Evolutionary conservation across 2,797 vertebrate species (phyloP), one percentile per base, ranked within the genome.

Genomic region (Lutjanus argentimaculatus): DNA sequence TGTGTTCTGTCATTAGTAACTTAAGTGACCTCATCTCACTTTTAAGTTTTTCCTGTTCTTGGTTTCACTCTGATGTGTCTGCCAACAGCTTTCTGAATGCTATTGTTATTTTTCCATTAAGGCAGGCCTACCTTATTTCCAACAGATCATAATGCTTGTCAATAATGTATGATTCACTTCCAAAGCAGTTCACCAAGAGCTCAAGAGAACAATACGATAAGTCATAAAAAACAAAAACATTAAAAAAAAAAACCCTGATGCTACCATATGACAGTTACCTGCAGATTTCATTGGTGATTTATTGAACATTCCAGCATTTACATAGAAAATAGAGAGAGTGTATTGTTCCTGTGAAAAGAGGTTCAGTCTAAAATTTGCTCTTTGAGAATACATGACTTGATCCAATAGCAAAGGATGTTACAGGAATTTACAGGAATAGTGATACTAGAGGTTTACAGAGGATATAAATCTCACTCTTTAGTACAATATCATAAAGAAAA

Each of bases 161-260:
- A 82, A 57, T 85, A 68, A 76, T 86, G 42, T 10, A 80, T 79
- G 30, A 71, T 52, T 84, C 19, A 74, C 19, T 62, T 84, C 10
- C 51, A 67, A 70, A 77, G 53, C 66, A 19, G 46, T 70, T 62
- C 17, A 58, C 12, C 14, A 14, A 61, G 30, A 59, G 19, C 51
- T 62, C 14, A 56, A 53, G 7, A 68, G 8, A 52, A 48, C 13
- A 66, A 15, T 52, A 16, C 45, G 22, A 14, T 7, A 5, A n/a
- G 42, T 22, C 25, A 22, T 36, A 25, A 66, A 36, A 36, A 36
- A 36, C 5, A 2, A 30, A 30, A 30, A 30, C n/a, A n/a, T 25
- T 25, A 36, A 36, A 36, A 36, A 36, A 36, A 36, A 36, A 30
- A 30, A 30, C 25, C 30, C 8, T 30, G 19, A 64, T 3, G 10